Base-by-base conservation (phyloP, 2,888 invertebrate species). In the Orchestes rusci region DNA sequence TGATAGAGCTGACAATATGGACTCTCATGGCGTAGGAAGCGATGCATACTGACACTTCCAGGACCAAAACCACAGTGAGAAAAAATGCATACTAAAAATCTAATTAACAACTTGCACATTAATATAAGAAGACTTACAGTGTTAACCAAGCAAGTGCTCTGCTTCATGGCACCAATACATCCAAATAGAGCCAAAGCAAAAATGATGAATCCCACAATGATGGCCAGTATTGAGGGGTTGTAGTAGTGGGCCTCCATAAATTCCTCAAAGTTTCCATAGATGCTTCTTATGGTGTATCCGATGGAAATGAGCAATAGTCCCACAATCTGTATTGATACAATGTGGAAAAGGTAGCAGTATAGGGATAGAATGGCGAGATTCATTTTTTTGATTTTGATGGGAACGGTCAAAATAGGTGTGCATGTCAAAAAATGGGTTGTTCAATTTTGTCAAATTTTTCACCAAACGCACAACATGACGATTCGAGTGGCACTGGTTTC, bases 151-250 rank as follows among this genome's bases (percentile, higher is more conserved):
- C 76, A 77, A 3, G 87, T 84, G 67, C 87, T 89, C 64, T 84
- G 82, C 59, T 77, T 83, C 56, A 85, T 68, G 3, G 88, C 89
- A 19, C 90, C 90, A 55, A 84, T 82, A 68, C 88, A 90, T 19
- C 89, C 91, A 54, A 90, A 84, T 55, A 85, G 76, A 0, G 89
- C 84, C 10, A 91, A 75, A 38, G 89, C 68, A 55, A 90, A 74
- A 36, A 90, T 74, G 34, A 80, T 69, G 41, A 80, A 71, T 0
- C 91, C 91, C 28, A 87, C 75, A 10, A 82, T 76, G 15, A 90
- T 80, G 29, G 88, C 73, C 18, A 91, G 68, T 4, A 82, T 76
- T 0, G 89, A 84, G 0, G 87, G 86, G 1, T 84, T 83, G 56
- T 82, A 75, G 62, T 82, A 80, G 41, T 73, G 68, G 13, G 71